A percentile compares a stretch with the other conserved stretches of the same genome.
Conservation (phyloP, 1,140 invertebrate species). For the Halictus rubicundus region DNA sequence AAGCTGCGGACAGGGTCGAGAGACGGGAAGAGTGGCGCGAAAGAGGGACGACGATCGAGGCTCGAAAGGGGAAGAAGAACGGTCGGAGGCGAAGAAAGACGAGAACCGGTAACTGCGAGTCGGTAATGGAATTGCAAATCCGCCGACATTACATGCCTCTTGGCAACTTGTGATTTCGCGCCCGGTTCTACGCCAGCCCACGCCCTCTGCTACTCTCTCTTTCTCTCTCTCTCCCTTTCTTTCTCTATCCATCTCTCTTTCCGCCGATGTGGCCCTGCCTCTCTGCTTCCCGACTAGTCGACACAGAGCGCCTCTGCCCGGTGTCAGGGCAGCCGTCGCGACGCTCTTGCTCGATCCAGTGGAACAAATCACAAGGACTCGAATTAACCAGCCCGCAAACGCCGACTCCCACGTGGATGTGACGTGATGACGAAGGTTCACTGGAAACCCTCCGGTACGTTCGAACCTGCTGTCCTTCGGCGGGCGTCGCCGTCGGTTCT, state of each 20-base stretch:
- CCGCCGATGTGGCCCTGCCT: too few relatives aligned
- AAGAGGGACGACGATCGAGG: slow-evolving; percentile 17
- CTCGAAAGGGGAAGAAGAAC: slow-evolving; percentile 27
- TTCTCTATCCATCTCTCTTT: not conserved
- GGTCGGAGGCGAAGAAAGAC: not conserved
- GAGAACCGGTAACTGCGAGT: slow-evolving; percentile 56
- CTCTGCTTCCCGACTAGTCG: too few relatives aligned
- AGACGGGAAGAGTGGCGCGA: not conserved
- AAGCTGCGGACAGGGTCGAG: not conserved
- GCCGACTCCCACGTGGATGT: not conserved
- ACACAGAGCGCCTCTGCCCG: not conserved
- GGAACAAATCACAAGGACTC: slow-evolving; percentile 34
- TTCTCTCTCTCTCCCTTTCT: too few relatives aligned
- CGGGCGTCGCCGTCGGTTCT: not conserved
- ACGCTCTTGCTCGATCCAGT: slow-evolving; percentile 23
- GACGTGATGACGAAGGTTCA: slow-evolving; percentile 21
- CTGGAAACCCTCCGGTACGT: slow-evolving; percentile 5
- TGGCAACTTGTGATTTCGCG: slow-evolving; percentile 79
- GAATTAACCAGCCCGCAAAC: slow-evolving; percentile 49
- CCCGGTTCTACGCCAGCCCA: slow-evolving; percentile 67
- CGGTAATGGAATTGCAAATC: slow-evolving; percentile 79
- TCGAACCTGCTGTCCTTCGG: not conserved
- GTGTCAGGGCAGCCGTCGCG: not conserved
- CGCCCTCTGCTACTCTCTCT: slow-evolving; percentile 59
- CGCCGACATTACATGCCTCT: slow-evolving; percentile 79